Percentiles rank a stretch among this genome's conserved stretches.
Evolutionary conservation across 2,113 vertebrate species (phyloP).

Genomic region (Ageneiosus marmoratus): DNA sequence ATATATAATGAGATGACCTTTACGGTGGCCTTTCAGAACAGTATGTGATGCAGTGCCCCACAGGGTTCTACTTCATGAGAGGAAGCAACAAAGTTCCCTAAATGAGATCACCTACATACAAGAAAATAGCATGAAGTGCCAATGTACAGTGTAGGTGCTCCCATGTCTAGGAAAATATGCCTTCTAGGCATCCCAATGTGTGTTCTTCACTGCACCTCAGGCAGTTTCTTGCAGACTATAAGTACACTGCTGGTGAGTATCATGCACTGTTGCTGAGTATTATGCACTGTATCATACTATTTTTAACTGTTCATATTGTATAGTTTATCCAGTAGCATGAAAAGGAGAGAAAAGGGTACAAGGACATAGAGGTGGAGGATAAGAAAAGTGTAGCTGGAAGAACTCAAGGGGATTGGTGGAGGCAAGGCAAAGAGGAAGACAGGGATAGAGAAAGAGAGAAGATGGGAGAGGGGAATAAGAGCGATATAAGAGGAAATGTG

Average conservation of each 20-base stretch:
- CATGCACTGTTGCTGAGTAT: no score
- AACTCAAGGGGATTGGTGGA: neutral
- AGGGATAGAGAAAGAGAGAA: neutral
- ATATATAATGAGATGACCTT: neutral
- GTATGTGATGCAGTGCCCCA: neutral
- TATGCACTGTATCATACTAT: neutral
- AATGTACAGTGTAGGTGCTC: neutral
- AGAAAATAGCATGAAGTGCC: no score
- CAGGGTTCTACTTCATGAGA: neutral
- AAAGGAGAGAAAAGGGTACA: neutral
- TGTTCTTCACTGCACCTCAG: neutral
- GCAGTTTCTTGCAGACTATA: neutral
- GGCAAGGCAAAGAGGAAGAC: neutral
- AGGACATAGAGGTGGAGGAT: neutral
- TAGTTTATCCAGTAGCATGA: neutral
- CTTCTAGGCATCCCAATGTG: neutral
- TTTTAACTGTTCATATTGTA: neutral
- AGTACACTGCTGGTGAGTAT: neutral
- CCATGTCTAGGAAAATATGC: neutral
- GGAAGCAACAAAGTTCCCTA: neutral
- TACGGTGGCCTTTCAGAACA: neutral
- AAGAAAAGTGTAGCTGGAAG: neutral
- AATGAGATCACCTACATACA: neutral
- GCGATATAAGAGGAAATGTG: neutral
- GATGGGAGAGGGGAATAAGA: neutral